These are phyloP conservation scores for Plutomurus gul DNA, from an alignment of 1,140 invertebrate genomes.

Conservation along the genomic window DNA sequence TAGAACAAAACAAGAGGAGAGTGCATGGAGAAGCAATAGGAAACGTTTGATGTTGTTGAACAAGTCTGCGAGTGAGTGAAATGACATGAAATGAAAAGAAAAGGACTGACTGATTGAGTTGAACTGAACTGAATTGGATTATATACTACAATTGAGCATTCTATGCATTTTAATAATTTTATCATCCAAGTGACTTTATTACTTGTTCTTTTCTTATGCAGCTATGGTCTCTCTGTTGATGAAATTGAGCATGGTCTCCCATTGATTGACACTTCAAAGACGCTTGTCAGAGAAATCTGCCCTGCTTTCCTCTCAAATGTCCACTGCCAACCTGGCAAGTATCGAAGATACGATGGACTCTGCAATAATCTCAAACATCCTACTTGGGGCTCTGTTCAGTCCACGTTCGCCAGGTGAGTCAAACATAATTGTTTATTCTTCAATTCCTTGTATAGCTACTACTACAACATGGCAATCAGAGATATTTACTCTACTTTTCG, in stretches of 20 bases:
- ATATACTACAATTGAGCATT: not conserved
- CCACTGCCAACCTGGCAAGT: conserved; percentile 86
- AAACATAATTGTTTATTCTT: not conserved
- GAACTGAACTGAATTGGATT: not conserved
- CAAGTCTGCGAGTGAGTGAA: too few relatives aligned
- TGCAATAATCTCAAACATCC: conserved; percentile 92
- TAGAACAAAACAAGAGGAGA: too few relatives aligned
- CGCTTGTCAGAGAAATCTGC: conserved; percentile 82
- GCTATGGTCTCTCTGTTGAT: conserved; percentile 80
- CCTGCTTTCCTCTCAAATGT: conserved; percentile 84
- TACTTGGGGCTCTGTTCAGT: conserved; percentile 83
- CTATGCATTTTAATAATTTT: not conserved
- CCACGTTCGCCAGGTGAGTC: conserved; percentile 69
- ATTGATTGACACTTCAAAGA: conserved; percentile 86
- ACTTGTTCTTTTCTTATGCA: conserved; percentile 60
- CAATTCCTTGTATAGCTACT: too few relatives aligned
- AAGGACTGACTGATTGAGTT: not conserved
- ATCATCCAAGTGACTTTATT: too few relatives aligned
- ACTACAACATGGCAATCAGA: too few relatives aligned
- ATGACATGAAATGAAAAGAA: too few relatives aligned
- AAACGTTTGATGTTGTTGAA: too few relatives aligned
- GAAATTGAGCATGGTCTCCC: conserved; percentile 86
- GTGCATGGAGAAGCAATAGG: too few relatives aligned
- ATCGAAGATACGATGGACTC: conserved; percentile 83
- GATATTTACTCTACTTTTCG: too few relatives aligned